Percentiles rank a stretch among this genome's conserved stretches.
Conservation (phyloP, 2,797 vertebrate genomes). For the Gastrophryne carolinensis region DNA sequence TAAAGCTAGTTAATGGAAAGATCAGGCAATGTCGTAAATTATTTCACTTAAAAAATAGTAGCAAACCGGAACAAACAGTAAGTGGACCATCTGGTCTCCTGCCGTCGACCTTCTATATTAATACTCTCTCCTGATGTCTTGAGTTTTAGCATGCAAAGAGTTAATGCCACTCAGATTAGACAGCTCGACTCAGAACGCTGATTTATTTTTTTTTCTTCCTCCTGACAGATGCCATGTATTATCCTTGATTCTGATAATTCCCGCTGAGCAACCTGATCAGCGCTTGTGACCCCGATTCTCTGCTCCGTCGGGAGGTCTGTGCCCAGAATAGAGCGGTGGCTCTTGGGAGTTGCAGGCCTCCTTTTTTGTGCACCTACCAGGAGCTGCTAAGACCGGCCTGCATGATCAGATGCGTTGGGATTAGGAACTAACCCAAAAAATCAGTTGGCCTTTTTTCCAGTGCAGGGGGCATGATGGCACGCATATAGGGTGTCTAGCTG, state of each 20-base stretch:
- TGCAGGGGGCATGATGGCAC: too few relatives aligned
- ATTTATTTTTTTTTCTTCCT: neutral
- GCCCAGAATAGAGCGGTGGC: neutral
- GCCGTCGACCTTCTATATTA: too few relatives aligned
- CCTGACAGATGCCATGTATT: neutral
- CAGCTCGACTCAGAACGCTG: neutral
- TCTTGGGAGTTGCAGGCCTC: slow-evolving; percentile 3
- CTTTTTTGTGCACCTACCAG: slow-evolving; percentile 21
- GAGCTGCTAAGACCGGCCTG: neutral
- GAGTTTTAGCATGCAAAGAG: neutral
- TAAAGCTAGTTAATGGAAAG: too few relatives aligned
- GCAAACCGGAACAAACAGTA: too few relatives aligned
- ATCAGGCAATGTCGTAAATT: too few relatives aligned
- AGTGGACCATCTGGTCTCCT: too few relatives aligned
- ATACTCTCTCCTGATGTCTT: too few relatives aligned
- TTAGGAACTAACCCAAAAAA: too few relatives aligned
- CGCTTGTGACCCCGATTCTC: neutral
- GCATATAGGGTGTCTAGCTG: too few relatives aligned
- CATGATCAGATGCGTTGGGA: neutral
- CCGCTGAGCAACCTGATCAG: too few relatives aligned
- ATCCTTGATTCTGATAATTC: slow-evolving; percentile 22
- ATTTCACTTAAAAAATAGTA: too few relatives aligned
- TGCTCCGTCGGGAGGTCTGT: neutral
- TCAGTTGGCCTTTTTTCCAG: too few relatives aligned
- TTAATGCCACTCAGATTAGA: neutral